A percentile compares a stretch with the other conserved stretches of the same genome.
These are phyloP conservation scores for Polylopha cassiicola DNA, from an alignment of 2,888 invertebrate genomes.

Conservation along the genomic window DNA sequence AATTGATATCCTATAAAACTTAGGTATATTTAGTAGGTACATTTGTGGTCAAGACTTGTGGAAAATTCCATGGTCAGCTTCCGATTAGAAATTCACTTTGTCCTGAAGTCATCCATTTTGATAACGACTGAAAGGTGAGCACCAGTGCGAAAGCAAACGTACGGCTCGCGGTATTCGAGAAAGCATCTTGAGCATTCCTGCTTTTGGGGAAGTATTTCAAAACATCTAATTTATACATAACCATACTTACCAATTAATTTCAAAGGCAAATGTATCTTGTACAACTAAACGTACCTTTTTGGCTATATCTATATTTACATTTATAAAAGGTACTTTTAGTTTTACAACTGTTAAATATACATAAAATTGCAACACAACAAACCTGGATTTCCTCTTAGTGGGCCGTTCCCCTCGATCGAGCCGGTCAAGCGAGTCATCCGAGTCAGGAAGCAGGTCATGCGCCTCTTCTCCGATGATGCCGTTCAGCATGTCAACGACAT, in stretches of 20 bases:
- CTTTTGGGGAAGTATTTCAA: constrained; percentile 33
- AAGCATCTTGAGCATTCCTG: constrained; percentile 42
- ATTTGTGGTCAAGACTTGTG: too few species aligned
- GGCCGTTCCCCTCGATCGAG: too few species aligned
- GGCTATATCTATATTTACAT: constrained; percentile 3
- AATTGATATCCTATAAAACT: constrained; percentile 7
- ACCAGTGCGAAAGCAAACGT: constrained; percentile 14
- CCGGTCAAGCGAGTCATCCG: constrained; percentile 47
- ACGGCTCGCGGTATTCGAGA: constrained; percentile 15
- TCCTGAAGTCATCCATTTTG: not conserved
- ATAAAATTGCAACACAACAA: constrained; percentile 27
- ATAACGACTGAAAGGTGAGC: not conserved
- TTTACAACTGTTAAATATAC: constrained; percentile 18
- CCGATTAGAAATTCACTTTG: too few species aligned
- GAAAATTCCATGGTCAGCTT: too few species aligned
- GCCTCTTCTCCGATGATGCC: constrained; percentile 88
- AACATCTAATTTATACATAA: constrained; percentile 26
- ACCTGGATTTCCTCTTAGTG: constrained; percentile 68
- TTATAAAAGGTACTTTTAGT: constrained; percentile 9
- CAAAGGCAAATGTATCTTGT: constrained; percentile 13
- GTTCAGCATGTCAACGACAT: constrained; percentile 92
- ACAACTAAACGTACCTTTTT: constrained; percentile 20
- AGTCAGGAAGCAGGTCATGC: constrained; percentile 35
- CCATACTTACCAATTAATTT: constrained; percentile 23
- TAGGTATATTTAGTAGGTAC: too few species aligned